phyloP scores from a whole-genome alignment of 2,888 invertebrate genomes.

The Catocala fraxini region DNA sequence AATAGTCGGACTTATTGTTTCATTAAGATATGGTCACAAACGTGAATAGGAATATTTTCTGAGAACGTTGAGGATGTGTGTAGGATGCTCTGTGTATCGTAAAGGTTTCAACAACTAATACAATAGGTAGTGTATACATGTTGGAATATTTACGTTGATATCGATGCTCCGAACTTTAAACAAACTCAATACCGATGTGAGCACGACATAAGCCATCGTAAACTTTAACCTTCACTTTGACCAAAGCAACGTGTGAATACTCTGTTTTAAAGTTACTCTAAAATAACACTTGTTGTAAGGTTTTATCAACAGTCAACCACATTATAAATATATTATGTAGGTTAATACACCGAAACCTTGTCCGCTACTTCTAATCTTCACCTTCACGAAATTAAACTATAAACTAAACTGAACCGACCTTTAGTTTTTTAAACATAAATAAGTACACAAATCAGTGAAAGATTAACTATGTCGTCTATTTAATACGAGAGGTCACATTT shows the following conservation, averaged over 20 bases:
- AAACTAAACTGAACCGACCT: slow-evolving; percentile 66
- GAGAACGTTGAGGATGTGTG: neutral
- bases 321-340: slow-evolving; percentile 51
- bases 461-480: slow-evolving; percentile 64
- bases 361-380: slow-evolving; percentile 60
- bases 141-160: slow-evolving; percentile 14
- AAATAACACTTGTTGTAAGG: slow-evolving; percentile 43
- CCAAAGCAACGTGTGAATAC: slow-evolving; percentile 30
- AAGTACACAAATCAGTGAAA: slow-evolving; percentile 63
- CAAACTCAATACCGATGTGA: slow-evolving; percentile 26
- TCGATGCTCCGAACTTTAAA: slow-evolving; percentile 11
- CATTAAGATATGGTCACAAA: neutral
- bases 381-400: slow-evolving; percentile 69
- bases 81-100: neutral
- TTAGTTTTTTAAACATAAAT: slow-evolving; percentile 68
- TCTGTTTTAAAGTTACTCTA: slow-evolving; percentile 43
- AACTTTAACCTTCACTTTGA: slow-evolving; percentile 56
- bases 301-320: slow-evolving; percentile 20
- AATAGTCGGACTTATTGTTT: neutral
- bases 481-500: slow-evolving; percentile 52
- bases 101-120: neutral
- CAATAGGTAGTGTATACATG: neutral
- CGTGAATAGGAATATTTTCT: neutral
- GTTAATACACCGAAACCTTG: slow-evolving; percentile 65
- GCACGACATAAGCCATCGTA: slow-evolving; percentile 30